Base-by-base conservation (phyloP, 2,113 vertebrate species). In the Hoplias malabaricus region DNA sequence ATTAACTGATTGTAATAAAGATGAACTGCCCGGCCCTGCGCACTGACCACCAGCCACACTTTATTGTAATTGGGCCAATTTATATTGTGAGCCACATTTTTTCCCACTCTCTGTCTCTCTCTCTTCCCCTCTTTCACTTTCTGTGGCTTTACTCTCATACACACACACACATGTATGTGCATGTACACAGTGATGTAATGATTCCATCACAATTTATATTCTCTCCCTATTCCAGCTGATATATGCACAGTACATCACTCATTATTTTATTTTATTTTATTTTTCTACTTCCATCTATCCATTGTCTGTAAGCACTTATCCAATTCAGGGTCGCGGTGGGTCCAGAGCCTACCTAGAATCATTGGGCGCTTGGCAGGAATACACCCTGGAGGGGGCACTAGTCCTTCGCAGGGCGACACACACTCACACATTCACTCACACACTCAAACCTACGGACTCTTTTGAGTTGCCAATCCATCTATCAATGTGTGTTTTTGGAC, bases 1-100 rank as follows among this genome's bases (percentile, higher is more conserved):
- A 93, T 93, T 93, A 93, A 93, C 90, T 91, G 91, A 93, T 93
- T 90, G 91, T 93, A 93, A 94, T 93, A 94, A 94, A 93, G 93
- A 94, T 93, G 92, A 93, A 94, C 91, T 91, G 86, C 93, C 88
- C 83, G 85, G 88, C 82, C 87, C 48, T n/a, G 84, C 83, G 83
- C 85, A 75, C 92, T 92, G 91, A 93, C 93, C 93, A 93, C 87
- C 89, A 93, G 91, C 90, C 91, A 92, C 91, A 92, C 90, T 93
- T 91, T 93, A 92, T 93, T 91, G 91, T 93, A 93, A 93, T 92
- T 93, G 91, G 90, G 88, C 90, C 91, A 90, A 93, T 93, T 93
- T 93, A 93, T 93, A 91, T 92, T 89, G 87, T 86, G 88, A 90
- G 87, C 88, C 87, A 85, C 79, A 87, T 84, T 85, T 89, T 89